These are phyloP conservation scores for human (Homo sapiens) DNA, from an alignment of 2,113 vertebrate genomes.

Conservation along the genomic window DNA sequence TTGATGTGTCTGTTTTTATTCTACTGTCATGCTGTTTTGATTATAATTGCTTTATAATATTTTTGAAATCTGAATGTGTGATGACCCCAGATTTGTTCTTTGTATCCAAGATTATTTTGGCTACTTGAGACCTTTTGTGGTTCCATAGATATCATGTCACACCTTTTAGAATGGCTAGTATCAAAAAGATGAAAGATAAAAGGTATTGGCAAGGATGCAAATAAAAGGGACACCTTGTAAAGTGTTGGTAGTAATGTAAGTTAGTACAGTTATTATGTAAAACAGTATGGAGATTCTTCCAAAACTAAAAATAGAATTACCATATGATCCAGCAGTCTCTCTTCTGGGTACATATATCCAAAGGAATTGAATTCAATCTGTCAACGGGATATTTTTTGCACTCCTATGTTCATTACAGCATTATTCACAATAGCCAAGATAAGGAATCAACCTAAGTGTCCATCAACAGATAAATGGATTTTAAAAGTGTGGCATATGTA, in stretches of 20 bases:
- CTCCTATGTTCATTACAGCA: background rate
- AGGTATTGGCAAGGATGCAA: background rate
- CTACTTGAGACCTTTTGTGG: background rate
- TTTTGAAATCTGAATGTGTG: background rate
- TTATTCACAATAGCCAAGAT: background rate
- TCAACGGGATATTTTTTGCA: background rate
- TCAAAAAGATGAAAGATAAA: background rate
- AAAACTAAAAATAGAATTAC: background rate
- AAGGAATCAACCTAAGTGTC: background rate
- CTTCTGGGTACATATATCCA: background rate
- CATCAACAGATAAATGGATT: background rate
- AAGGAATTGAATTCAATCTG: background rate
- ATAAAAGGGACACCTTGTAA: background rate
- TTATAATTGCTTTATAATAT: background rate
- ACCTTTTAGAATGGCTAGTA: background rate
- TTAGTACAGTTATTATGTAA: background rate
- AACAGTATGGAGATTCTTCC: background rate
- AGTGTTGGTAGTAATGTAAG: background rate
- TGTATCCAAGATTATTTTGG: background rate
- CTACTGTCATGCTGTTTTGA: background rate
- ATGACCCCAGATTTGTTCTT: background rate
- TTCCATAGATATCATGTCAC: background rate
- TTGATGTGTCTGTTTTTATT: background rate
- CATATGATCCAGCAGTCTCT: background rate
- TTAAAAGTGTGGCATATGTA: background rate